These are phyloP conservation scores for Alethe diademata DNA, from an alignment of 2,113 vertebrate genomes.

Conservation along the genomic window DNA sequence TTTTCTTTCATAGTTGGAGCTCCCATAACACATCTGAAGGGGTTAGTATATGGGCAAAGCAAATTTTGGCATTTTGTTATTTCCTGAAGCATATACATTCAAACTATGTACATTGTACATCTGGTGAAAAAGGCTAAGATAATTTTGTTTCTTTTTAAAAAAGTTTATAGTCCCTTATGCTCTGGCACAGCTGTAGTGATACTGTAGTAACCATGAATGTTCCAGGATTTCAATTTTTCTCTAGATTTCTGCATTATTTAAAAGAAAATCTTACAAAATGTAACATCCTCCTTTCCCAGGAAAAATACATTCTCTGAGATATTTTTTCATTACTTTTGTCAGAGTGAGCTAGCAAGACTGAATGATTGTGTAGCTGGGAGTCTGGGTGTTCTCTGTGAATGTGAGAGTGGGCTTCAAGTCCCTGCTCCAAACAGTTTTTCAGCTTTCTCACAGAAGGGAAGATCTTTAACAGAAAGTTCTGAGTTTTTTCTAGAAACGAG, in stretches of 20 bases:
- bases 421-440: not conserved
- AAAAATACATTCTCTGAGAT: not conserved
- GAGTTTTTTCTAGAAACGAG: not conserved
- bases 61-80: conserved; percentile 9
- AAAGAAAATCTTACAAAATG: not conserved
- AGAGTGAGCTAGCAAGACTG: not conserved
- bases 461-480: not conserved
- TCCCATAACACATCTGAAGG: not conserved
- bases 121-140: not conserved
- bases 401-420: not conserved
- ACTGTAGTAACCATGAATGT: not conserved
- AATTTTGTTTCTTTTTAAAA: not conserved
- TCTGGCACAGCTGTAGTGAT: not conserved
- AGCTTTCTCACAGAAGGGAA: not conserved
- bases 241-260: not conserved
- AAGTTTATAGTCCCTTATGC: not conserved
- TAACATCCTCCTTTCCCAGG: not conserved
- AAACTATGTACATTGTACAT: not conserved
- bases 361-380: not conserved
- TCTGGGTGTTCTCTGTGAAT: not conserved
- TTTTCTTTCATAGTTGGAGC: not conserved
- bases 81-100: conserved; percentile 11
- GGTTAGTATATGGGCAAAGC: not conserved
- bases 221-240: not conserved
- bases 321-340: not conserved